Evolutionary conservation across 2,797 vertebrate species (phyloP).

Genomic region (Rhadinocentrus ornatus): DNA sequence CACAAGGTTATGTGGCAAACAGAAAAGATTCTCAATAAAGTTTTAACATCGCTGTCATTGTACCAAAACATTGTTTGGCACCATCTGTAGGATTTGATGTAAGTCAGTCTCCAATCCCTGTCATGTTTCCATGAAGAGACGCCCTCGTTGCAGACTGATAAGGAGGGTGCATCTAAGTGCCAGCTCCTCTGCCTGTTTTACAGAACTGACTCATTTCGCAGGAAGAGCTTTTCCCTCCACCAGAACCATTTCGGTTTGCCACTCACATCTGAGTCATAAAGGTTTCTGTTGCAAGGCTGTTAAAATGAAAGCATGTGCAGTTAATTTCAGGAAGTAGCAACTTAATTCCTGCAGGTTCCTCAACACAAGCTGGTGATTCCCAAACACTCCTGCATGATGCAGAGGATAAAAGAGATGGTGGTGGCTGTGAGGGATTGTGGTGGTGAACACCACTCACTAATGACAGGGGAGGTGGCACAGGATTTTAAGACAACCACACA

Average conservation of each 20-base stretch:
- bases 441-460: slow-evolving; percentile 42
- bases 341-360: slow-evolving; percentile 17
- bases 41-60: slow-evolving; percentile 30
- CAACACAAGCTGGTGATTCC: not conserved
- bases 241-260: slow-evolving; percentile 10
- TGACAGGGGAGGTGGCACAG: slow-evolving; percentile 35
- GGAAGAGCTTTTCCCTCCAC: slow-evolving; percentile 3
- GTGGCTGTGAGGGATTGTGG: slow-evolving; percentile 28
- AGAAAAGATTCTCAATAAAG: slow-evolving; percentile 35
- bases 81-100: slow-evolving; percentile 59
- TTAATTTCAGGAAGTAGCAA: slow-evolving; percentile 19
- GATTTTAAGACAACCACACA: slow-evolving; percentile 51
- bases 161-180: slow-evolving; percentile 55
- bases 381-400: not conserved
- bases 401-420: not conserved
- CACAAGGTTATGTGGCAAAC: slow-evolving; percentile 10
- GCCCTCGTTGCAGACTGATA: slow-evolving; percentile 38
- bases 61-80: slow-evolving; percentile 58
- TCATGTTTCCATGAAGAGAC: slow-evolving; percentile 45
- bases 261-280: slow-evolving; percentile 42
- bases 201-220: slow-evolving; percentile 44
- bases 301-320: slow-evolving; percentile 26
- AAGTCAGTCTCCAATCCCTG: slow-evolving; percentile 35
- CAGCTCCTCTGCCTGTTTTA: slow-evolving; percentile 50
- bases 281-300: not conserved